Base-by-base conservation (phyloP, 2,797 vertebrate genomes). In the Lacerta bilineata region DNA sequence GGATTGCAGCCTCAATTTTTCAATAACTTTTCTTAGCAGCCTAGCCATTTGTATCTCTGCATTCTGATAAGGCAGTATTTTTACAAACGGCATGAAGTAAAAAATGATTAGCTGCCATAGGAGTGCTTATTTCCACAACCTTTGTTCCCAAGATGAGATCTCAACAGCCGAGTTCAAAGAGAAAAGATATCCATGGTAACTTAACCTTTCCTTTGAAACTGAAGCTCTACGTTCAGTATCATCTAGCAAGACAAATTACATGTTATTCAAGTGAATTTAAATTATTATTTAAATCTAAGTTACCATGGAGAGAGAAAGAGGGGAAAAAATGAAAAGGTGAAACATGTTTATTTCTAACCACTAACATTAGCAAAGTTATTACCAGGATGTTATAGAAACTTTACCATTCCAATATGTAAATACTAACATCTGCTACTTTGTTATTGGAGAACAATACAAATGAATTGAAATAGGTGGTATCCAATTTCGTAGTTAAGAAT, bases 151-250 rank as follows among this genome's bases (percentile, higher is more conserved):
- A 89, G 88, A 93, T 92, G 80, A 93, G 95, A 94, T 92, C 90
- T 88, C 88, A 92, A 74, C 89, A 91, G 93, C 81, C 76, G 17
- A 95, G 94, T 97, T 97, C 96, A 97, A 97, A 97, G 93, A 84
- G 85, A 64, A 88, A 92, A 95, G 95, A 91, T 94, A 94, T 95
- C 93, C 66, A 93, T 85, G 91, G 80, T 91, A 93, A 89, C 95
- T 95, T 96, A 96, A 95, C 95, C 94, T 93, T 89, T 83, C 91
- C 93, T 95, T 95, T 93, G 93, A 93, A 92, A 95, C 92, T 92
- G 94, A 95, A 93, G 69, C 93, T 93, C 91, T 90, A 91, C 80
- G 92, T 77, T 92, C 94, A 95, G 94, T 95, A 94, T 95, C 93
- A 94, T 93, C 89, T 92, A 93, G 92, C 92, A 95, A 92, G 86